These are phyloP conservation scores for Hirundichthys speculiger DNA, from an alignment of 2,113 vertebrate genomes.

Conservation along the genomic window DNA sequence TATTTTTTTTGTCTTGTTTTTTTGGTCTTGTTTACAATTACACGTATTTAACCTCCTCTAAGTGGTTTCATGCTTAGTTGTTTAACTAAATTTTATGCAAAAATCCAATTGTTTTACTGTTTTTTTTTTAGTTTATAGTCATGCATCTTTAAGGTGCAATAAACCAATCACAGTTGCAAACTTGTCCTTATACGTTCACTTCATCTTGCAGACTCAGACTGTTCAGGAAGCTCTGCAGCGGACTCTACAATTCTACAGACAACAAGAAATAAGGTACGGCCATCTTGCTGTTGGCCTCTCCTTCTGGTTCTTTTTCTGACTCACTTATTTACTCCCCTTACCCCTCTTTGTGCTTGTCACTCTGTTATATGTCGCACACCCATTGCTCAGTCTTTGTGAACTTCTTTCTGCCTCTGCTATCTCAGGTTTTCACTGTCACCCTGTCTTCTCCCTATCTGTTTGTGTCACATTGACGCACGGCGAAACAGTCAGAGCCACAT, in stretches of 20 bases:
- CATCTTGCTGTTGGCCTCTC: conserved; percentile 1
- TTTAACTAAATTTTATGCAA: too few relatives aligned
- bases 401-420: neutral
- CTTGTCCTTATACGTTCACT: conserved; percentile 5
- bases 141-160: neutral
- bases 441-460: conserved; percentile 11
- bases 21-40: too few relatives aligned
- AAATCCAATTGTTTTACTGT: too few relatives aligned
- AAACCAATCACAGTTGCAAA: neutral
- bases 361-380: conserved; percentile 36
- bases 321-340: neutral
- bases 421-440: neutral
- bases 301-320: neutral
- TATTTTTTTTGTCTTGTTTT: too few relatives aligned
- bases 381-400: conserved; percentile 20
- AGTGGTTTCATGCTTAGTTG: too few relatives aligned
- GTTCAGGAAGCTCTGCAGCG: conserved; percentile 94
- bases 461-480: conserved; percentile 6
- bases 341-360: conserved; percentile 21
- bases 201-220: conserved; percentile 87
- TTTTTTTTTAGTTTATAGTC: neutral
- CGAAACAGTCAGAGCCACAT: conserved; percentile 18
- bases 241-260: conserved; percentile 91
- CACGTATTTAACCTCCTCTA: too few relatives aligned
- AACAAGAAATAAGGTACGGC: conserved; percentile 91